Conservation (phyloP, 1,140 invertebrate species). For the Hycleus phaleratus region DNA sequence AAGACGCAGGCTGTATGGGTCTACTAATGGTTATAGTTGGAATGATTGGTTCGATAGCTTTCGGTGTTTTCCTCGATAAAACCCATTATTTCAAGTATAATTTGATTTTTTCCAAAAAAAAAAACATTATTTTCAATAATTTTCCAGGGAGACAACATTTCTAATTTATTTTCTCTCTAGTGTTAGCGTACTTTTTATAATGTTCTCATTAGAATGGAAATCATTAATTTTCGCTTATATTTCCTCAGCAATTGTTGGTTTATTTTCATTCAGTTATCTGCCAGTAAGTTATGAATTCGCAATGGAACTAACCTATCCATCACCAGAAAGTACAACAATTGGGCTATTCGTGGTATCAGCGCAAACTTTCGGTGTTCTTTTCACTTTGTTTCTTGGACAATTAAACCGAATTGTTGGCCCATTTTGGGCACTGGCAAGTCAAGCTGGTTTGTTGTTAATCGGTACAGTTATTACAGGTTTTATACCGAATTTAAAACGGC, state of each 20-base stretch:
- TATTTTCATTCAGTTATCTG: slow-evolving; percentile 9
- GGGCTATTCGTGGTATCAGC: slow-evolving; percentile 11
- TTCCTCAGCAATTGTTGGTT: background rate
- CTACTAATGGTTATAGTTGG: slow-evolving; percentile 61
- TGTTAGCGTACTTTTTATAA: too few species aligned
- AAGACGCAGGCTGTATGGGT: slow-evolving; percentile 61
- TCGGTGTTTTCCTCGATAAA: slow-evolving; percentile 55
- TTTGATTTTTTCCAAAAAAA: background rate
- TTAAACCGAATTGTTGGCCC: background rate
- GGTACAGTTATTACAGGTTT: too few species aligned
- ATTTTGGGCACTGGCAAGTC: background rate
- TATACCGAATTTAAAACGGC: background rate
- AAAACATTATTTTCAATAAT: background rate
- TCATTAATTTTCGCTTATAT: too few species aligned
- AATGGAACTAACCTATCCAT: slow-evolving; percentile 17
- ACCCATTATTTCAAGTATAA: slow-evolving; percentile 45
- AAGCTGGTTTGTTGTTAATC: too few species aligned
- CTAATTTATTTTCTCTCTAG: too few species aligned
- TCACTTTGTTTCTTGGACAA: slow-evolving; percentile 8
- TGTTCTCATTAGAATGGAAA: too few species aligned
- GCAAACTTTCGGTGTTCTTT: slow-evolving; percentile 12
- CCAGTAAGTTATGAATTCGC: slow-evolving; percentile 15
- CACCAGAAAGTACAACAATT: slow-evolving; percentile 13
- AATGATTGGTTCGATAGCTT: slow-evolving; percentile 58
- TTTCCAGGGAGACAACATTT: background rate